Conservation (phyloP, 2,797 vertebrate genomes). For the Momotus momota region DNA sequence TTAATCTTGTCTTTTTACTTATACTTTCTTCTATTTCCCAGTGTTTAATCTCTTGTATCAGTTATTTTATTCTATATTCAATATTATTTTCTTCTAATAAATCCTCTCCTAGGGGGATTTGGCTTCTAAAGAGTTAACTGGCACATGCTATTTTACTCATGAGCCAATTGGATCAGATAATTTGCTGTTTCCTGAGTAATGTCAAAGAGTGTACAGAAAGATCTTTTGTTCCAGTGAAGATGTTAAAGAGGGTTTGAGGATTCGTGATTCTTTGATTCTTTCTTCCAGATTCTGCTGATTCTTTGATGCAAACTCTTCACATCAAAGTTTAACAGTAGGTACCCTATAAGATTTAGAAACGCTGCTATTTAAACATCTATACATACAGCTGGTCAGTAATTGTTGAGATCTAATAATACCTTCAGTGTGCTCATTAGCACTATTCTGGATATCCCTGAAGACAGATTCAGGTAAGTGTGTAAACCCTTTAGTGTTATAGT, state of each 20-base stretch:
- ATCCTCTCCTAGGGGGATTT: not conserved
- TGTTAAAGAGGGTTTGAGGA: slow-evolving; percentile 14
- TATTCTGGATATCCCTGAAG: not conserved
- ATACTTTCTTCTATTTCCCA: not conserved
- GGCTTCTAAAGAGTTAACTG: slow-evolving; percentile 11
- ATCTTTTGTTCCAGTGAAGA: slow-evolving; percentile 45
- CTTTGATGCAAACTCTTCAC: not conserved
- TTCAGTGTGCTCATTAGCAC: not conserved
- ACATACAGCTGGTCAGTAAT: not conserved
- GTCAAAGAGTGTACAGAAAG: slow-evolving; percentile 24
- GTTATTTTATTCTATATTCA: not conserved
- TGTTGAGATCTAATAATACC: not conserved
- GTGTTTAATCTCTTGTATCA: not conserved
- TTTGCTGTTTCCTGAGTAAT: slow-evolving; percentile 56
- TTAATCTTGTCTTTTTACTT: not conserved
- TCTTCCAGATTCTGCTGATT: too few relatives aligned
- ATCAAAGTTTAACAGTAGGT: not conserved
- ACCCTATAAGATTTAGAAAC: not conserved
- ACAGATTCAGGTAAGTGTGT: not conserved
- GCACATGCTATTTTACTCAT: not conserved
- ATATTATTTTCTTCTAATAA: not conserved
- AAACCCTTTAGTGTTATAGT: not conserved
- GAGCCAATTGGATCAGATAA: slow-evolving; percentile 31
- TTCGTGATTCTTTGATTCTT: not conserved
- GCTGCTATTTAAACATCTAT: not conserved